Conservation (phyloP, 2,797 vertebrate species). For the Xenops minutus region DNA sequence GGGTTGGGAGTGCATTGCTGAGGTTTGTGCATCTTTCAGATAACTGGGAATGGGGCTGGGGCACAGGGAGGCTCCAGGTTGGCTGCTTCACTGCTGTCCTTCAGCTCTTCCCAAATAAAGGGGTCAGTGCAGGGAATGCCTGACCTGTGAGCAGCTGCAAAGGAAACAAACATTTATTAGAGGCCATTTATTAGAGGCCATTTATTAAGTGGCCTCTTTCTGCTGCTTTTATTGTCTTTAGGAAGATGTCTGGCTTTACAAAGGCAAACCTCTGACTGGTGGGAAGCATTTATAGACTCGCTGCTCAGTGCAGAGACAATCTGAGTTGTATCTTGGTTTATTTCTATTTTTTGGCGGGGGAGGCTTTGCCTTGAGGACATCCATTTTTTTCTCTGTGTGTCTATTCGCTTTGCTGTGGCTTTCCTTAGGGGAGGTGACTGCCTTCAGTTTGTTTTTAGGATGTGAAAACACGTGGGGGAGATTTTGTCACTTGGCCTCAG, state of each 20-base stretch:
- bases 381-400: fast-evolving
- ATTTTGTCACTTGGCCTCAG: not conserved
- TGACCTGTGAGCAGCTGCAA: not conserved
- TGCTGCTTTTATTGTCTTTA: not conserved
- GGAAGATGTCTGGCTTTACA: not conserved
- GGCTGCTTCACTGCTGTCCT: not conserved
- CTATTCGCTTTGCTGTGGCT: not conserved
- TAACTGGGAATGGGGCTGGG: not conserved
- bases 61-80: not conserved
- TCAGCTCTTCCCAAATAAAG: not conserved
- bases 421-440: not conserved
- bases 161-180: not conserved
- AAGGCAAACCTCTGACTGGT: not conserved
- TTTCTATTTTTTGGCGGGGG: not conserved
- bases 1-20: not conserved
- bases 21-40: slow-evolving; percentile 23
- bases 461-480: not conserved
- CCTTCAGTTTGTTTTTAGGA: not conserved
- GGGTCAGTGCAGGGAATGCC: not conserved
- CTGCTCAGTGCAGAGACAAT: fast-evolving
- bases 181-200: no score
- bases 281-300: not conserved
- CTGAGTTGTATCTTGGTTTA: not conserved
- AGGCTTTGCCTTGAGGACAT: not conserved
- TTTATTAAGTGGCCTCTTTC: no score